phyloP scores from a whole-genome alignment of 2,888 invertebrate genomes.

The Rotaria magnacalcarata region DNA sequence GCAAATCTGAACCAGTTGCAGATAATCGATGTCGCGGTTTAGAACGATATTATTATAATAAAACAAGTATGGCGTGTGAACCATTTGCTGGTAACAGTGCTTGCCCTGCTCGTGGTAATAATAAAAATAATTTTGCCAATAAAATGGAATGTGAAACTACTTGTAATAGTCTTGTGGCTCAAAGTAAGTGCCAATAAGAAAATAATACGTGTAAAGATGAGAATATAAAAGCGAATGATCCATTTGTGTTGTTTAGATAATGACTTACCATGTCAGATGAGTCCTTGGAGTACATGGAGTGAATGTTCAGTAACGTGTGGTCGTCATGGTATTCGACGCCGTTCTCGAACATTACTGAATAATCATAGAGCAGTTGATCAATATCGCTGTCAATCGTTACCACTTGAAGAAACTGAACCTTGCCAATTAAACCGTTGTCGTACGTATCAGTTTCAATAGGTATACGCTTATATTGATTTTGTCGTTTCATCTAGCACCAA shows the following conservation, averaged over 20 bases:
- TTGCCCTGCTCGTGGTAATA: constrained; percentile 43
- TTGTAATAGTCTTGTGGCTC: neutral
- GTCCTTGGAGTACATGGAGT: constrained; percentile 78
- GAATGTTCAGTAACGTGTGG: constrained; percentile 77
- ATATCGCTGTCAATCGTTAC: neutral
- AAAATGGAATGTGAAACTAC: constrained; percentile 44
- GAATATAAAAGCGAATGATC: too few species aligned
- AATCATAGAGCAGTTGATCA: neutral
- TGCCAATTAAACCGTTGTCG: neutral
- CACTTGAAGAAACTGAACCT: neutral
- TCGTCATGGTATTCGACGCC: neutral
- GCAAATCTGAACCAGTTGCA: constrained; percentile 38
- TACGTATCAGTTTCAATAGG: neutral
- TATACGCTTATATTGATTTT: too few species aligned
- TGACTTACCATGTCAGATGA: constrained; percentile 59
- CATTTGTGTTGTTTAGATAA: neutral
- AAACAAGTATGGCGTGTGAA: constrained; percentile 64
- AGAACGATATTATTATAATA: constrained; percentile 42
- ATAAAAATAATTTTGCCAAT: constrained; percentile 47
- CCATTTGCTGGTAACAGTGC: constrained; percentile 64
- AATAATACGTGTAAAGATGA: neutral
- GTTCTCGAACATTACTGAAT: neutral
- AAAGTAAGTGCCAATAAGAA: neutral
- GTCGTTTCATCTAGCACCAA: constrained; percentile 37
- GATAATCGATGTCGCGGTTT: constrained; percentile 32